Percentiles rank a stretch among this genome's conserved stretches.
Conservation (phyloP, 2,113 vertebrate species). For the Typhlomys cinereus region DNA sequence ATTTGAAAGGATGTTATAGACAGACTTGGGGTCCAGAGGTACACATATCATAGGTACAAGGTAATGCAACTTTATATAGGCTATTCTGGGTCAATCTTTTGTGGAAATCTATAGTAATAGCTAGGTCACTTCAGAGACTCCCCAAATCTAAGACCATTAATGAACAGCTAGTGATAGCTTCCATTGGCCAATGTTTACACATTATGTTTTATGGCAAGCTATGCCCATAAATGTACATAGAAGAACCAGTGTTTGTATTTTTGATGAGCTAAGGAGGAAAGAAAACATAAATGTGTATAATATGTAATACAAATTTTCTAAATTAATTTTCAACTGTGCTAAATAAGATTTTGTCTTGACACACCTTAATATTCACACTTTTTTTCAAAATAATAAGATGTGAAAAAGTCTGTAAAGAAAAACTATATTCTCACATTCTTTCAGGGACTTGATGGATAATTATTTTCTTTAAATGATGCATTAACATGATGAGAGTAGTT, state of each 20-base stretch:
- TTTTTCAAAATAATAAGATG: background rate
- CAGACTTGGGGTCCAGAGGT: fast-evolving
- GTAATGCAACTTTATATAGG: background rate
- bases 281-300: no score
- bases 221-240: background rate
- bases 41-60: background rate
- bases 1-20: background rate
- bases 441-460: background rate
- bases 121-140: no score
- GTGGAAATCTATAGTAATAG: background rate
- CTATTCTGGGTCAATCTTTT: background rate
- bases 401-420: no score
- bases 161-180: background rate
- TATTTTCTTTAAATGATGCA: background rate
- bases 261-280: background rate
- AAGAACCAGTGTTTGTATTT: background rate
- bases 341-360: background rate
- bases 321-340: background rate
- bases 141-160: background rate
- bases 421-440: background rate
- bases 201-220: background rate
- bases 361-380: background rate
- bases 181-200: background rate
- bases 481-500: background rate
- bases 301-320: background rate